Conservation (phyloP, 1,140 invertebrate genomes). For the Halyomorpha halys region DNA sequence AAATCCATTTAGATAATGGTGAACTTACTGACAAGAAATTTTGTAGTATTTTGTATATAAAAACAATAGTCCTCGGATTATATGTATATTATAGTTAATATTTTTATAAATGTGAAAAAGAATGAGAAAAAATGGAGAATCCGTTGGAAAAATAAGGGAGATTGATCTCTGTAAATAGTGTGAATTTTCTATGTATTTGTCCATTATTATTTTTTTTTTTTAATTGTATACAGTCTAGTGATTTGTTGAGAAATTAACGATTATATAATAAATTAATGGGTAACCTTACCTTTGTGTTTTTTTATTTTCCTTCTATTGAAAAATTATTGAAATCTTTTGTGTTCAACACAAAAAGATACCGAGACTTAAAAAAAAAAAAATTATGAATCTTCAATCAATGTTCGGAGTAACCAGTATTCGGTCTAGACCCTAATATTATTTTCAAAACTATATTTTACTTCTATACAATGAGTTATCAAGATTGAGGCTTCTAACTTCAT, state of each 20-base stretch:
- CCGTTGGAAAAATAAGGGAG: slow-evolving; percentile 14
- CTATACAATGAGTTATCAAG: too few relatives aligned
- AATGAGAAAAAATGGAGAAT: slow-evolving; percentile 10
- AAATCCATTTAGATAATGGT: slow-evolving; percentile 3
- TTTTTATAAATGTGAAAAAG: slow-evolving; percentile 17
- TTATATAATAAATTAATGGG: slow-evolving; percentile 26
- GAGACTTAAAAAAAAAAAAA: too few relatives aligned
- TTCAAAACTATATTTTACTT: too few relatives aligned
- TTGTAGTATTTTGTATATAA: slow-evolving; percentile 15
- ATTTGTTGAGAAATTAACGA: slow-evolving; percentile 20
- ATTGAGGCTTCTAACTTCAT: too few relatives aligned
- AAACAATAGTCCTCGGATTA: slow-evolving; percentile 1
- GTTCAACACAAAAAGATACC: too few relatives aligned
- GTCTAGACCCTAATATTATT: too few relatives aligned
- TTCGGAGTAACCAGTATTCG: too few relatives aligned
- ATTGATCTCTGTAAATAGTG: slow-evolving; percentile 28
- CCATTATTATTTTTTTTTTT: slow-evolving; percentile 23
- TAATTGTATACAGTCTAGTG: slow-evolving; percentile 12
- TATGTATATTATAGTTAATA: slow-evolving; percentile 22
- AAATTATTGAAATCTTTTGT: too few relatives aligned
- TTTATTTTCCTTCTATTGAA: too few relatives aligned
- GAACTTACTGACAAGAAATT: neutral
- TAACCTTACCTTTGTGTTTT: slow-evolving; percentile 1
- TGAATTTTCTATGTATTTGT: slow-evolving; percentile 26
- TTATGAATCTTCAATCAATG: too few relatives aligned